A percentile compares a stretch with the other conserved stretches of the same genome.
Conservation (phyloP, 2,888 invertebrate species). For the Maniola hyperantus region DNA sequence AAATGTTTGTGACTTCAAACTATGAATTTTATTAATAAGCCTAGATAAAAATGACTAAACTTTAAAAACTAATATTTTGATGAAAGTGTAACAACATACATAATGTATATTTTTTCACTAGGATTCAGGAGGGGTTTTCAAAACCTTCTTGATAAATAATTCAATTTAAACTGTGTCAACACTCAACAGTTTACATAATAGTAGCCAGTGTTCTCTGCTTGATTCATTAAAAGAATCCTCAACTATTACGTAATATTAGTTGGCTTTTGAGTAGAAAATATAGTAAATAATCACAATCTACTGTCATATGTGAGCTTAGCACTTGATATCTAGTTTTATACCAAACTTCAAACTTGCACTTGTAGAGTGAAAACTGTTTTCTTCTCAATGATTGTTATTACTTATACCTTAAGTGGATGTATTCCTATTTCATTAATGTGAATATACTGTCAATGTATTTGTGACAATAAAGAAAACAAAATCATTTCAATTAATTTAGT, state of each 20-base stretch:
- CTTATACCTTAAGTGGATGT: background rate
- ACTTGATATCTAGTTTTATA: background rate
- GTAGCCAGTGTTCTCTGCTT: background rate
- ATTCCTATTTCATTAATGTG: conserved; percentile 3
- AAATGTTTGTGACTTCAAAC: too few species aligned
- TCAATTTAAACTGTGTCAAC: background rate
- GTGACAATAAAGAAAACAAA: conserved; percentile 31
- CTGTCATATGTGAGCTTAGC: background rate
- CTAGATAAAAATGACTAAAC: background rate
- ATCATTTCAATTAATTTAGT: background rate
- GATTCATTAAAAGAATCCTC: background rate
- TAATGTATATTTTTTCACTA: background rate
- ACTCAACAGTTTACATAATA: background rate
- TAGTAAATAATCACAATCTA: background rate
- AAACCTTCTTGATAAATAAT: background rate
- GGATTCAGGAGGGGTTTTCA: too few species aligned
- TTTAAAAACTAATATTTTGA: background rate
- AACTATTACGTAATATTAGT: background rate
- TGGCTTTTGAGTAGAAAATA: background rate
- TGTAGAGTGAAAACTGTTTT: background rate
- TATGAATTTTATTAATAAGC: background rate
- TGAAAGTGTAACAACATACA: background rate
- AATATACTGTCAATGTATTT: conserved; percentile 18
- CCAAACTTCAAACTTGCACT: conserved; percentile 2
- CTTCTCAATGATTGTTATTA: conserved; percentile 10